Conservation (phyloP, 2,113 vertebrate genomes). For the Rana temporaria region DNA sequence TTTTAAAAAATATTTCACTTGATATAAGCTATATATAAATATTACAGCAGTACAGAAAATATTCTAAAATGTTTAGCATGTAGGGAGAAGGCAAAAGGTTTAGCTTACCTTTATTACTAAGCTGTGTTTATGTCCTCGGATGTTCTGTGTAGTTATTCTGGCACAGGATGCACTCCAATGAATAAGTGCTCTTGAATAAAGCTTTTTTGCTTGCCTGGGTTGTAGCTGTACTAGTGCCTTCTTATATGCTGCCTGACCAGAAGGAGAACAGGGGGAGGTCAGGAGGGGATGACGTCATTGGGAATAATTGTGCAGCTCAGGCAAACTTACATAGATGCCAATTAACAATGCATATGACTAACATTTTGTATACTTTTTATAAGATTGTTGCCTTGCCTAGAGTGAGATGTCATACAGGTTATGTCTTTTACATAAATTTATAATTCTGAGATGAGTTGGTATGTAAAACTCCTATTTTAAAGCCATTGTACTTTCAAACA, state of each 20-base stretch:
- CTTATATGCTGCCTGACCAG: constrained; percentile 50
- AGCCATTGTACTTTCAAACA: too few relatives aligned
- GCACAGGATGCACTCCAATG: background rate
- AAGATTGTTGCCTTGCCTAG: too few relatives aligned
- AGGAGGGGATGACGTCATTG: background rate
- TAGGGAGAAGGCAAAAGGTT: background rate
- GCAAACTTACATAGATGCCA: background rate
- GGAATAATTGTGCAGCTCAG: constrained; percentile 17
- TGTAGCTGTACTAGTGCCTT: constrained; percentile 36
- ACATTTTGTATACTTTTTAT: too few relatives aligned
- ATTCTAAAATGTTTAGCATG: too few relatives aligned
- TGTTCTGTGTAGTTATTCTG: background rate
- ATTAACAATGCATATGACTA: too few relatives aligned
- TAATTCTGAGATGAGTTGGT: too few relatives aligned
- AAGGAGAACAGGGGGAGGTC: constrained; percentile 5
- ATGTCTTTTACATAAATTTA: too few relatives aligned
- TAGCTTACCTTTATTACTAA: constrained; percentile 17
- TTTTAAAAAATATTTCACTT: too few relatives aligned
- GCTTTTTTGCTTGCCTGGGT: constrained; percentile 26
- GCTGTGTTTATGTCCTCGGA: constrained; percentile 18
- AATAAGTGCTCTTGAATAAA: constrained; percentile 28
- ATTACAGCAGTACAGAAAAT: too few relatives aligned
- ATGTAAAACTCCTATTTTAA: too few relatives aligned
- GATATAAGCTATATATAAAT: too few relatives aligned
- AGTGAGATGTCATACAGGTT: too few relatives aligned